A percentile compares a stretch with the other conserved stretches of the same genome.
These are phyloP conservation scores for Trissoscelio sp. DNA, from an alignment of 2,888 invertebrate species.

Conservation along the genomic window DNA sequence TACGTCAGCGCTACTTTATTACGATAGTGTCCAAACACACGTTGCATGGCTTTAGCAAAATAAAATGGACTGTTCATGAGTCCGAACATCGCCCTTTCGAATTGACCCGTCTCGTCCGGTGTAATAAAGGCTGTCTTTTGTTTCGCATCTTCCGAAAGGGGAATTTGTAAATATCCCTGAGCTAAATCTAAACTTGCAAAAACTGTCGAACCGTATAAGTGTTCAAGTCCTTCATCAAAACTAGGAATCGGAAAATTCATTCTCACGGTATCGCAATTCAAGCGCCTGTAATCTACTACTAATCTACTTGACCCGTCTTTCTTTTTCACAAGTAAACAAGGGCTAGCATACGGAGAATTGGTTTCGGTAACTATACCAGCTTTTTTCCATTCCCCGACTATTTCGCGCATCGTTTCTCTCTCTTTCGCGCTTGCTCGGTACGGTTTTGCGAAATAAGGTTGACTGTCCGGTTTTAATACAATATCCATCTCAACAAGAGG, in stretches of 20 bases:
- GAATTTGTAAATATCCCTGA: neutral
- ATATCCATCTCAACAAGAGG: constrained; percentile 10
- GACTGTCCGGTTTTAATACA: neutral
- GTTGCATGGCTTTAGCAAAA: constrained; percentile 72
- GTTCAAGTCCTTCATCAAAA: neutral
- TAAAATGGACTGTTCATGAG: constrained; percentile 73
- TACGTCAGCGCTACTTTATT: constrained; percentile 70
- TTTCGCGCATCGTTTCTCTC: constrained; percentile 21
- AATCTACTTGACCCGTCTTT: constrained; percentile 53
- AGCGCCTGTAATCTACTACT: constrained; percentile 63
- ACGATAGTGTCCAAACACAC: constrained; percentile 67
- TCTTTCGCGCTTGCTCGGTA: neutral
- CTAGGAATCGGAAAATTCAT: neutral
- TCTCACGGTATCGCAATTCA: constrained; percentile 58
- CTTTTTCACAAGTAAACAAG: constrained; percentile 66
- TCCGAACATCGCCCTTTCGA: constrained; percentile 73
- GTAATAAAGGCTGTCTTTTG: constrained; percentile 67
- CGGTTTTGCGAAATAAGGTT: neutral
- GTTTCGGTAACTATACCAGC: constrained; percentile 70
- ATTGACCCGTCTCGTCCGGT: constrained; percentile 72
- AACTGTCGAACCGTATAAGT: constrained; percentile 37
- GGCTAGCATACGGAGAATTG: constrained; percentile 67
- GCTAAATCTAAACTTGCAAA: constrained; percentile 30
- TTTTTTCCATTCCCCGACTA: constrained; percentile 5
- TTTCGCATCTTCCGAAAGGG: neutral